Evolutionary conservation across 2,113 vertebrate species (phyloP).

Genomic region (Alligator mississippiensis): DNA sequence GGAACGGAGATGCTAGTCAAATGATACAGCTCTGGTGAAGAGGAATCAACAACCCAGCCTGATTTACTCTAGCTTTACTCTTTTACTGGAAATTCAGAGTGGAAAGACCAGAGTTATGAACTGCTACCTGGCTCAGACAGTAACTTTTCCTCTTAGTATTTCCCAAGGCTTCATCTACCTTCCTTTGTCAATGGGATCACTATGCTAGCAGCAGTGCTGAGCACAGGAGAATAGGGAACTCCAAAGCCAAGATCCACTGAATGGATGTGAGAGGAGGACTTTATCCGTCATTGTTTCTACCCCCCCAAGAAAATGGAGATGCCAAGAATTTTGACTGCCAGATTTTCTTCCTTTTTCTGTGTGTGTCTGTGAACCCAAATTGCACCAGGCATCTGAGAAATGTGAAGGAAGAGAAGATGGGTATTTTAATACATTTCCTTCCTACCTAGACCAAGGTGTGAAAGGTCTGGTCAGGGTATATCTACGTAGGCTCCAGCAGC

Average conservation of each 20-base stretch:
- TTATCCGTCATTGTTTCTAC: background rate
- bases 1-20: background rate
- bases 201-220: background rate
- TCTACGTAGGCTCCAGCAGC: too few species aligned
- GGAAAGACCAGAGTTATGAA: background rate
- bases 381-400: background rate
- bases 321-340: background rate
- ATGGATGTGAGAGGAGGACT: accelerated
- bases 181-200: background rate
- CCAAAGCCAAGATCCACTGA: background rate
- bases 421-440: background rate
- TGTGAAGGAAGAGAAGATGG: background rate
- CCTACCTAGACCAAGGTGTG: too few species aligned
- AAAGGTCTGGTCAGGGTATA: too few species aligned
- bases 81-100: background rate
- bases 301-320: background rate
- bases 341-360: background rate
- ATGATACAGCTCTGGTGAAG: background rate
- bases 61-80: background rate
- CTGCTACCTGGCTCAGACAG: background rate
- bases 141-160: background rate
- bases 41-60: background rate
- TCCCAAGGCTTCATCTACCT: background rate
- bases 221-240: background rate
- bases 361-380: background rate